phyloP scores from a whole-genome alignment of 2,888 invertebrate species.

The Malthinus seriepunctatus region DNA sequence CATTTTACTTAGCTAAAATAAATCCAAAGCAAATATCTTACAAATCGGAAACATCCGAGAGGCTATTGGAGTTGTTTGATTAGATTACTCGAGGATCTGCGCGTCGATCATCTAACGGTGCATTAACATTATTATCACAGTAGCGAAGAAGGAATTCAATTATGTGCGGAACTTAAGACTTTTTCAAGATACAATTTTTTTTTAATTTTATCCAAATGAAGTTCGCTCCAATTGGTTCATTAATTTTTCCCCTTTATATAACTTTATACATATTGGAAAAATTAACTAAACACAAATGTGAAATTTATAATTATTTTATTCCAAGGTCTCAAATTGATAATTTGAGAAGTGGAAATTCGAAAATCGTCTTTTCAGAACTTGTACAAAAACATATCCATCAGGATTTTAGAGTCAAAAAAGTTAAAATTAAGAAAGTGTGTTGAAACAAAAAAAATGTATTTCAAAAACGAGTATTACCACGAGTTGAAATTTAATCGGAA shows the following conservation, averaged over 20 bases:
- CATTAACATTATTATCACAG: slow-evolving; percentile 49
- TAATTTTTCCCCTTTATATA: background rate
- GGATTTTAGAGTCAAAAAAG: background rate
- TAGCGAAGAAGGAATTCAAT: slow-evolving; percentile 44
- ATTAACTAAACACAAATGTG: background rate
- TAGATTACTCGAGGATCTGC: slow-evolving; percentile 44
- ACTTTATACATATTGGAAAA: background rate
- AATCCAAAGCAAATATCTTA: slow-evolving; percentile 42
- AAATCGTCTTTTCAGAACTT: background rate
- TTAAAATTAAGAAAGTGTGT: background rate
- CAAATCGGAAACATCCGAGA: slow-evolving; percentile 44
- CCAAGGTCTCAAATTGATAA: background rate
- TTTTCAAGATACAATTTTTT: slow-evolving; percentile 18
- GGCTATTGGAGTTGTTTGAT: slow-evolving; percentile 46
- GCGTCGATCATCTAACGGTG: slow-evolving; percentile 45
- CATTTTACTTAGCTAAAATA: slow-evolving; percentile 6
- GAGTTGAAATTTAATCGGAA: slow-evolving; percentile 3
- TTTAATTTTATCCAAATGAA: slow-evolving; percentile 15
- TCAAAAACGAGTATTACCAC: background rate
- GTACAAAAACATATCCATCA: background rate
- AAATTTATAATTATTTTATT: too few relatives aligned
- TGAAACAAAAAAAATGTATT: background rate
- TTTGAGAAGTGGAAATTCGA: background rate
- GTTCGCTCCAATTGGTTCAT: background rate
- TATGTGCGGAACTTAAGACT: slow-evolving; percentile 33